phyloP scores from a whole-genome alignment of 2,888 invertebrate species.

The Zygothrica quintamaculata region DNA sequence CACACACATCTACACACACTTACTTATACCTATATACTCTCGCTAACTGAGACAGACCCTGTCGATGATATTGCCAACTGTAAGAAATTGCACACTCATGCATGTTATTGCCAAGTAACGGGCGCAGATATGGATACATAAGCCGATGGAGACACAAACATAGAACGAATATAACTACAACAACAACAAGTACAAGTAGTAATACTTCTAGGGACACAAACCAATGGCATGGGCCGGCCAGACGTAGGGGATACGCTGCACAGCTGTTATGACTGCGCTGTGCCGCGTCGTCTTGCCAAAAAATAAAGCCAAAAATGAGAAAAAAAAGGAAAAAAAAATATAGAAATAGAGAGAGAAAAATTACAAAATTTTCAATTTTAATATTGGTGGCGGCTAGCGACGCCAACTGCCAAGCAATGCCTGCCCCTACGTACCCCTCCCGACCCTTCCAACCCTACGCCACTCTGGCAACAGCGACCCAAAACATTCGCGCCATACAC shows the following conservation, averaged over 20 bases:
- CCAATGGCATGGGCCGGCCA: constrained; percentile 31
- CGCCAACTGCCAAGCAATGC: constrained; percentile 67
- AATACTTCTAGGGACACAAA: neutral
- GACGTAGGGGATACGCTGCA: constrained; percentile 76
- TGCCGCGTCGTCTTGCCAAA: constrained; percentile 70
- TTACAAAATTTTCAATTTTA: constrained; percentile 81
- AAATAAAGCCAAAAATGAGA: constrained; percentile 20
- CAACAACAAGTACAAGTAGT: no score
- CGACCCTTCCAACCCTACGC: no score
- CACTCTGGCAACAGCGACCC: no score
- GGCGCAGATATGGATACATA: constrained; percentile 59
- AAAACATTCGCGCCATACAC: no score
- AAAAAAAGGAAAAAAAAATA: neutral
- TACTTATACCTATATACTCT: no score
- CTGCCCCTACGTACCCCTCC: no score
- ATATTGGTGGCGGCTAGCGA: constrained; percentile 75
- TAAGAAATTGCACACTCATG: constrained; percentile 78
- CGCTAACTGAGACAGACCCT: constrained; percentile 14
- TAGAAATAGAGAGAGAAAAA: constrained; percentile 56
- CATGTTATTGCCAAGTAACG: constrained; percentile 78
- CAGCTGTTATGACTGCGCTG: constrained; percentile 78
- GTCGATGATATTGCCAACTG: constrained; percentile 68
- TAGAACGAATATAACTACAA: no score
- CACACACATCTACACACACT: no score
- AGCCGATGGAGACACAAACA: constrained; percentile 24